Percentiles rank a stretch among this genome's conserved stretches.
These are phyloP conservation scores for Manis javanica DNA, from an alignment of 2,797 vertebrate species.

Conservation along the genomic window DNA sequence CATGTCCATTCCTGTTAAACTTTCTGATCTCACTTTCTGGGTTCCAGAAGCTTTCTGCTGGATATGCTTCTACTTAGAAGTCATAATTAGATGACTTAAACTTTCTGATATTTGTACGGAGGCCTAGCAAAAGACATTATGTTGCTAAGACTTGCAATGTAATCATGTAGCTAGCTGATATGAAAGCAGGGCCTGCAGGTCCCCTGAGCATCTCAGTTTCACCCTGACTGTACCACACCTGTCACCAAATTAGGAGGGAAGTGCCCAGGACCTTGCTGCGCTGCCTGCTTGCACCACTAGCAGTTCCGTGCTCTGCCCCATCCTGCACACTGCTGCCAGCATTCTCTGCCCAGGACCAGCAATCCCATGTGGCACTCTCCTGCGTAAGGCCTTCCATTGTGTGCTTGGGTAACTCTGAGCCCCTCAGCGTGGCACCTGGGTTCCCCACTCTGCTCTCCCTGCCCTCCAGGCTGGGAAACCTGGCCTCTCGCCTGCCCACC, in stretches of 20 bases:
- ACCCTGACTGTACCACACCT: not conserved
- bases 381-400: not conserved
- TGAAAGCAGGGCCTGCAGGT: not conserved
- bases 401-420: not conserved
- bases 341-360: not conserved
- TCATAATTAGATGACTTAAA: not conserved
- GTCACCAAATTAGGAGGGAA: not conserved
- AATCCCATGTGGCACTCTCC: not conserved
- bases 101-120: not conserved
- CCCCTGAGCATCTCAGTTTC: not conserved
- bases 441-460: too few species aligned
- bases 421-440: fast-evolving
- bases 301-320: not conserved
- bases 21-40: not conserved
- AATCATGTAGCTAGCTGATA: not conserved
- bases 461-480: not conserved
- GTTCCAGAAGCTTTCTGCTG: not conserved
- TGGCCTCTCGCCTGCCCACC: fast-evolving
- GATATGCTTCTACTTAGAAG: not conserved
- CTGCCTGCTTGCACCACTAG: too few species aligned
- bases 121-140: not conserved
- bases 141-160: not conserved
- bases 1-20: not conserved
- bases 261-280: not conserved
- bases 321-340: not conserved